Percentiles rank a stretch among this genome's conserved stretches.
phyloP scores from a whole-genome alignment of 2,113 vertebrate species.

The Lethenteron reissneri region DNA sequence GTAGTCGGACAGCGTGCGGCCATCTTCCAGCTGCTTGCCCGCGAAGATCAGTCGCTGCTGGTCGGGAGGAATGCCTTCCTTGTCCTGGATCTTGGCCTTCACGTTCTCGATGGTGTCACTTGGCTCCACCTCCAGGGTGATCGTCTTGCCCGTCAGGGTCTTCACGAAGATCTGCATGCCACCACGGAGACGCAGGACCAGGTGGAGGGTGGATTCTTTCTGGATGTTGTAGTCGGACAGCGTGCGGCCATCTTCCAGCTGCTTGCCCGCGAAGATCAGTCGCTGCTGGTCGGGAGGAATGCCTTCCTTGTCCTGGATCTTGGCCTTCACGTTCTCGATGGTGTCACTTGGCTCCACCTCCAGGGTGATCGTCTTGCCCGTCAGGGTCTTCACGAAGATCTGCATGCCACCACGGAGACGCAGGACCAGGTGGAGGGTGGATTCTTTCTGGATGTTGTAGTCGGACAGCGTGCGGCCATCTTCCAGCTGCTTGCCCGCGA shows the following conservation, averaged over 20 bases:
- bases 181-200: slow-evolving; percentile 83
- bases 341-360: slow-evolving; percentile 98
- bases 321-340: slow-evolving; percentile 95
- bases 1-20: no score
- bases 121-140: no score
- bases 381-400: slow-evolving; percentile 97
- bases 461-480: slow-evolving; percentile 79
- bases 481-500: slow-evolving; percentile 83
- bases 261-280: slow-evolving; percentile 87
- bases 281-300: slow-evolving; percentile 93
- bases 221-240: slow-evolving; percentile 96
- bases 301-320: slow-evolving; percentile 96
- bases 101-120: no score
- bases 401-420: slow-evolving; percentile 90
- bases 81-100: no score
- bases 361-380: slow-evolving; percentile 93
- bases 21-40: no score
- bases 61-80: no score
- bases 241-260: slow-evolving; percentile 83
- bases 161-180: slow-evolving; percentile 91
- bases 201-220: slow-evolving; percentile 82
- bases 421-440: slow-evolving; percentile 76
- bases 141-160: slow-evolving; percentile 60
- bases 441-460: slow-evolving; percentile 98
- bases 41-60: no score